phyloP scores from a whole-genome alignment of 64 coral and sea anemone species.

The Montipora foliosa region DNA sequence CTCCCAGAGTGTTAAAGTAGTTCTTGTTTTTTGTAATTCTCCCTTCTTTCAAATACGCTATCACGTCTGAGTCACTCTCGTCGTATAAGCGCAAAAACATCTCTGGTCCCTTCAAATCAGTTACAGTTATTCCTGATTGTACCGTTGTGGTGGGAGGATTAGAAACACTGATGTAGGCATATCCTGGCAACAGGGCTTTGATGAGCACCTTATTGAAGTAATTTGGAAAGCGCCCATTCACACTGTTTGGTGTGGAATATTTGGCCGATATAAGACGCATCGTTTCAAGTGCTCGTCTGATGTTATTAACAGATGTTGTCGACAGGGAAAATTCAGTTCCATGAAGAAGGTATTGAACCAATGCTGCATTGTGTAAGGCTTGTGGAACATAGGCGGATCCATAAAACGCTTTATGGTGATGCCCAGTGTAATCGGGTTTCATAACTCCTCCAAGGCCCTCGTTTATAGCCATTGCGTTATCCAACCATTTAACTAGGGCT shows the following conservation, averaged over 20 bases:
- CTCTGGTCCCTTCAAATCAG: background rate
- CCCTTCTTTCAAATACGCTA: slow-evolving; percentile 3
- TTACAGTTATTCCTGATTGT: background rate
- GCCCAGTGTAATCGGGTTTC: slow-evolving; percentile 67
- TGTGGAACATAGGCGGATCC: slow-evolving; percentile 60
- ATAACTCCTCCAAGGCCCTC: slow-evolving; percentile 67
- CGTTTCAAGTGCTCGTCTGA: slow-evolving; percentile 41
- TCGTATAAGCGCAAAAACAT: slow-evolving; percentile 32
- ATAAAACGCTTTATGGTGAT: slow-evolving; percentile 79
- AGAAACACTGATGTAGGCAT: slow-evolving; percentile 37
- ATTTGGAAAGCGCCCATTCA: slow-evolving; percentile 54
- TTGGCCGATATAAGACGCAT: slow-evolving; percentile 32
- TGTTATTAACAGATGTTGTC: background rate
- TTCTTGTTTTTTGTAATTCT: background rate
- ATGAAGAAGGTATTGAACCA: slow-evolving; percentile 44
- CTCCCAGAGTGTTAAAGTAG: slow-evolving; percentile 44
- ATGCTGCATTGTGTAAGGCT: slow-evolving; percentile 51
- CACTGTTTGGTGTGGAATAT: slow-evolving; percentile 62
- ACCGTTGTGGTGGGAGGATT: background rate
- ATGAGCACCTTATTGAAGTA: slow-evolving; percentile 31
- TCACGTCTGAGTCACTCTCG: background rate
- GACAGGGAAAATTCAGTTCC: slow-evolving; percentile 51
- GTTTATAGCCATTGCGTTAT: slow-evolving; percentile 44
- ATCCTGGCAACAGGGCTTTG: slow-evolving; percentile 8
- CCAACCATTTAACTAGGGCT: slow-evolving; percentile 20